Conservation (phyloP, 2,888 invertebrate genomes). For the Mimumesa dahlbomi region DNA sequence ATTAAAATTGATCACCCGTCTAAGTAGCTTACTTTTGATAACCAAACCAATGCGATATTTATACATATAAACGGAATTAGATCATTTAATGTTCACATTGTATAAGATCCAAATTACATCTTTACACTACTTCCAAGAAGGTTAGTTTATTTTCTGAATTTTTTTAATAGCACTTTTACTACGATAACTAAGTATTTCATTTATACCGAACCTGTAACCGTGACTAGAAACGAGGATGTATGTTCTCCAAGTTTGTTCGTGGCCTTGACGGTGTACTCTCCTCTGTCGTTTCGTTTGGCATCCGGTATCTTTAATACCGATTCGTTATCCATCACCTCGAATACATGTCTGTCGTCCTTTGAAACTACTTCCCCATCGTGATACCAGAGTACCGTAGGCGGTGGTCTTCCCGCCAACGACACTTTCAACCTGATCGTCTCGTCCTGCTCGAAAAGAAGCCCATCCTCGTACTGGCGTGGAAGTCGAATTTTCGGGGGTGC, state of each 20-base stretch:
- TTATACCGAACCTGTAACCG: constrained; percentile 85
- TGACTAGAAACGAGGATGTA: constrained; percentile 89
- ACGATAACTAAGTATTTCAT: neutral
- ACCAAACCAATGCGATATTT: no score
- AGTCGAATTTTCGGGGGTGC: constrained; percentile 91
- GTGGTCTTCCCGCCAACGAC: constrained; percentile 92
- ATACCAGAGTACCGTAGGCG: constrained; percentile 91
- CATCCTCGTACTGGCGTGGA: constrained; percentile 93
- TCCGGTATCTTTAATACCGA: constrained; percentile 89
- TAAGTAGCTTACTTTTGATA: no score
- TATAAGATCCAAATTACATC: no score
- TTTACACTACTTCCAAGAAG: no score
- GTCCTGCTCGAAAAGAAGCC: constrained; percentile 92
- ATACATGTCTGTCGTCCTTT: constrained; percentile 70
- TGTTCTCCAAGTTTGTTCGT: constrained; percentile 92
- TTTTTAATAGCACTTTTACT: no score
- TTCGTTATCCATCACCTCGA: constrained; percentile 82
- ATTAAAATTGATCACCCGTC: no score
- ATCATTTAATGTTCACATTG: no score
- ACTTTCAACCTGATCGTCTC: constrained; percentile 92
- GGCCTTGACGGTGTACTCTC: constrained; percentile 92
- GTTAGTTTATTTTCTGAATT: no score
- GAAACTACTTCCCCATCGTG: constrained; percentile 88
- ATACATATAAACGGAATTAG: no score
- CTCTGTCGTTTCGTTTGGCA: constrained; percentile 90